Conservation (phyloP, 2,113 vertebrate species). For the Galeopterus variegatus region DNA sequence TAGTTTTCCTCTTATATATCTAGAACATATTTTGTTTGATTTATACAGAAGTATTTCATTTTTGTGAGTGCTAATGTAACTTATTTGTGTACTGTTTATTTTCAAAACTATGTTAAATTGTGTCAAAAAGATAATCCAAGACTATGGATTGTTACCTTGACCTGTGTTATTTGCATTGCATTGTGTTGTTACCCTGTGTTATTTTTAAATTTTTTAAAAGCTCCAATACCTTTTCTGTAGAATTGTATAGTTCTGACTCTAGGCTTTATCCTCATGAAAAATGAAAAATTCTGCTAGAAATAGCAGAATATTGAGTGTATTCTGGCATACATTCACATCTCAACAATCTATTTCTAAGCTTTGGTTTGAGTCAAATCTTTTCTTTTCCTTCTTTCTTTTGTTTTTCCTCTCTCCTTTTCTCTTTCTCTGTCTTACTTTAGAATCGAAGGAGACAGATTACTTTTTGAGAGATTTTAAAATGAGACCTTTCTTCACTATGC, state of each 20-base stretch:
- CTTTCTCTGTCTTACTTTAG: neutral
- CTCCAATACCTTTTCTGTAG: neutral
- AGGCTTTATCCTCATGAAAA: neutral
- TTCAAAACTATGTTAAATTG: neutral
- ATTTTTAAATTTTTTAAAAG: neutral
- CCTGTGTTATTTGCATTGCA: neutral
- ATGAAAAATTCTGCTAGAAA: too few species aligned
- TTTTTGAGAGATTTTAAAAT: neutral
- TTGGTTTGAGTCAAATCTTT: neutral
- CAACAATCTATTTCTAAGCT: neutral
- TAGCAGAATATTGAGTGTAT: neutral
- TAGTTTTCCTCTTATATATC: neutral
- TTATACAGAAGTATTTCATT: neutral
- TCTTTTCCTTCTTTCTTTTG: neutral
- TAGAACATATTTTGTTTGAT: neutral
- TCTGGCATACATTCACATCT: too few species aligned
- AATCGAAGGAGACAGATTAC: neutral
- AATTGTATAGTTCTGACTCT: neutral
- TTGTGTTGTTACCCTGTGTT: neutral
- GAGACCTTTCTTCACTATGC: neutral
- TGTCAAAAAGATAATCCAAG: neutral
- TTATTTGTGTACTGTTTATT: neutral
- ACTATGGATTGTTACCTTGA: neutral
- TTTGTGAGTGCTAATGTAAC: neutral
- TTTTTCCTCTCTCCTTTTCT: neutral